Percentiles rank a stretch among this genome's conserved stretches.
These are phyloP conservation scores for Cinara cedri DNA, from an alignment of 2,888 invertebrate genomes.

Conservation along the genomic window DNA sequence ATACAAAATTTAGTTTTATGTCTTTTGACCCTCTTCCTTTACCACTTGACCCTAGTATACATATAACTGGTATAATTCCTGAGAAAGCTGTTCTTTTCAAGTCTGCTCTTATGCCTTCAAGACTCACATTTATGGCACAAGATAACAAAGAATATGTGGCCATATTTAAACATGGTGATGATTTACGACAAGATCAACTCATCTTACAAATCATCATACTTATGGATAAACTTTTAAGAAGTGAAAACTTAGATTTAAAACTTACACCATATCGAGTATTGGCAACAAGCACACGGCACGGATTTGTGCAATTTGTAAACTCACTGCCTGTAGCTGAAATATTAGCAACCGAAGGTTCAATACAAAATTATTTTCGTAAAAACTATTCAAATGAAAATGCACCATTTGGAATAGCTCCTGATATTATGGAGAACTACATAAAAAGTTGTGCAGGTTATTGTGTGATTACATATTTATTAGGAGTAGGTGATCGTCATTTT, in stretches of 20 bases:
- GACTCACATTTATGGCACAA: slow-evolving; percentile 84
- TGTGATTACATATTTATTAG: slow-evolving; percentile 95
- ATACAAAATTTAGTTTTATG: slow-evolving; percentile 83
- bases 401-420: slow-evolving; percentile 87
- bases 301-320: slow-evolving; percentile 93
- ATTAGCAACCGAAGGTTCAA: slow-evolving; percentile 82
- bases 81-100: slow-evolving; percentile 93
- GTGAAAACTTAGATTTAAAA: slow-evolving; percentile 95
- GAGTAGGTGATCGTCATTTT: slow-evolving; percentile 96
- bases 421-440: slow-evolving; percentile 97
- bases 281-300: slow-evolving; percentile 94
- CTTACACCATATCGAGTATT: slow-evolving; percentile 94
- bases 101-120: slow-evolving; percentile 94
- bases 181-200: slow-evolving; percentile 94
- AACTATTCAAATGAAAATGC: slow-evolving; percentile 86
- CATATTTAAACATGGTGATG: slow-evolving; percentile 98
- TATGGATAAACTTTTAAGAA: slow-evolving; percentile 92
- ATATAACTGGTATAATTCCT: slow-evolving; percentile 85
- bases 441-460: slow-evolving; percentile 96
- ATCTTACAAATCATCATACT: slow-evolving; percentile 97
- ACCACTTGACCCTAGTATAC: slow-evolving; percentile 90
- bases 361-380: slow-evolving; percentile 91
- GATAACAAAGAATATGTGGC: slow-evolving; percentile 86
- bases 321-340: slow-evolving; percentile 93
- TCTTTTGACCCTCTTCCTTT: slow-evolving; percentile 92